Evolutionary conservation across 2,888 invertebrate species (phyloP).

Genomic region (Epinotia demarniana): DNA sequence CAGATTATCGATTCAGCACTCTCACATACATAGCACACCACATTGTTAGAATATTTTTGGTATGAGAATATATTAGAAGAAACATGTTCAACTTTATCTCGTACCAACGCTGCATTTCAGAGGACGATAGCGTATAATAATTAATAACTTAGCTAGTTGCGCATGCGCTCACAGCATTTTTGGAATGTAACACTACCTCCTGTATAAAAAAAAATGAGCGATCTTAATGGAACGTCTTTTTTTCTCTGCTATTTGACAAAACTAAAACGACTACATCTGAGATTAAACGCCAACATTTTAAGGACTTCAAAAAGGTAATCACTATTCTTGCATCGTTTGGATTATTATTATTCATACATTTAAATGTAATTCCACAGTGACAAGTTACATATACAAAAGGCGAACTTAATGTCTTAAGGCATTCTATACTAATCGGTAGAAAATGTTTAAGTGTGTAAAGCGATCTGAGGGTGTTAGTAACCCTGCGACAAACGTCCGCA

Average conservation of each 20-base stretch:
- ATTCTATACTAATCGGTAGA: no score
- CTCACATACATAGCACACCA: slow-evolving; percentile 14
- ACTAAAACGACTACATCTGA: background rate
- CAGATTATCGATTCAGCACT: slow-evolving; percentile 20
- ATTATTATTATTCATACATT: no score
- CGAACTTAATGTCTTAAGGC: no score
- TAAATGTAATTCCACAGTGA: no score
- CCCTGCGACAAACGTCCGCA: no score
- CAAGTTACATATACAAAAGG: no score
- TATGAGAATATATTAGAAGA: background rate
- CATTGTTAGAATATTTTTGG: background rate
- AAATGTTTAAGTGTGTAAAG: no score
- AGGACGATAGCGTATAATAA: background rate
- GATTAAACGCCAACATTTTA: background rate
- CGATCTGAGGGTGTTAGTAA: no score
- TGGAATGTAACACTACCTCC: background rate
- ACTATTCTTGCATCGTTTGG: no score
- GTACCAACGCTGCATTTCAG: background rate
- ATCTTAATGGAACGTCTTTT: no score
- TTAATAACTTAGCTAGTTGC: background rate
- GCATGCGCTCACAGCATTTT: background rate
- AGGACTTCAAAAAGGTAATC: background rate
- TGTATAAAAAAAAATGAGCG: no score
- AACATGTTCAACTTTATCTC: background rate
- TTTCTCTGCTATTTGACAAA: background rate